phyloP scores from a whole-genome alignment of 2,888 invertebrate species.

The Mechanitis mazaeus region DNA sequence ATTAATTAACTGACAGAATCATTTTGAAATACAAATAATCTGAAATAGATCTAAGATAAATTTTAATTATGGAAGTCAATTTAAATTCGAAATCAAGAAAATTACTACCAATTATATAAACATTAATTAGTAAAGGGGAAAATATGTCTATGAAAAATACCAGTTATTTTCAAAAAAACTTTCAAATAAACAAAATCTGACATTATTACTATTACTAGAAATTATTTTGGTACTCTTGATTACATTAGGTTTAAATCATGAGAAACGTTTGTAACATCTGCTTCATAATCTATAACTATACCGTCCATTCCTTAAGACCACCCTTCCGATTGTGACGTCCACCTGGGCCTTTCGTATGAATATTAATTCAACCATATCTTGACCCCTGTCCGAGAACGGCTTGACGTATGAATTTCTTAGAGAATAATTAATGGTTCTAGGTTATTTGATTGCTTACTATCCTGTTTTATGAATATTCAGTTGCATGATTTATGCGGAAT shows the following conservation, averaged over 20 bases:
- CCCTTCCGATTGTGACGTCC: conserved; percentile 73
- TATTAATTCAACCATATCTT: conserved; percentile 77
- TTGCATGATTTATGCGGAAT: conserved; percentile 1
- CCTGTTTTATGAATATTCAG: conserved; percentile 27
- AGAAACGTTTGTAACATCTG: conserved; percentile 7
- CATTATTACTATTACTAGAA: too few species aligned
- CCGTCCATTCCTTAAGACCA: conserved; percentile 68
- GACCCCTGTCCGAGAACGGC: conserved; percentile 65
- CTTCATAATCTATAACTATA: conserved; percentile 28
- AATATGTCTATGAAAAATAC: too few species aligned
- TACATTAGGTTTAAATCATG: conserved; percentile 37
- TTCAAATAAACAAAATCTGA: too few species aligned
- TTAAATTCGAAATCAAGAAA: too few species aligned
- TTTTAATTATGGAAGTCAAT: too few species aligned
- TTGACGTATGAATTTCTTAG: conserved; percentile 71
- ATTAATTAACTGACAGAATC: too few species aligned
- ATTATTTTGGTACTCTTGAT: too few species aligned
- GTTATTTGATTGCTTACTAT: conserved; percentile 30
- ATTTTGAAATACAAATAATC: too few species aligned
- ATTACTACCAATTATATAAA: too few species aligned
- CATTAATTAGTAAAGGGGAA: too few species aligned
- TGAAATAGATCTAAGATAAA: too few species aligned
- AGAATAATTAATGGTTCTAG: conserved; percentile 56
- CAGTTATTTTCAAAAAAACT: too few species aligned
- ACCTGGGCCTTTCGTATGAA: conserved; percentile 74